Evolutionary conservation across 2,113 vertebrate genomes (phyloP).

Genomic region (Clinocottus analis): DNA sequence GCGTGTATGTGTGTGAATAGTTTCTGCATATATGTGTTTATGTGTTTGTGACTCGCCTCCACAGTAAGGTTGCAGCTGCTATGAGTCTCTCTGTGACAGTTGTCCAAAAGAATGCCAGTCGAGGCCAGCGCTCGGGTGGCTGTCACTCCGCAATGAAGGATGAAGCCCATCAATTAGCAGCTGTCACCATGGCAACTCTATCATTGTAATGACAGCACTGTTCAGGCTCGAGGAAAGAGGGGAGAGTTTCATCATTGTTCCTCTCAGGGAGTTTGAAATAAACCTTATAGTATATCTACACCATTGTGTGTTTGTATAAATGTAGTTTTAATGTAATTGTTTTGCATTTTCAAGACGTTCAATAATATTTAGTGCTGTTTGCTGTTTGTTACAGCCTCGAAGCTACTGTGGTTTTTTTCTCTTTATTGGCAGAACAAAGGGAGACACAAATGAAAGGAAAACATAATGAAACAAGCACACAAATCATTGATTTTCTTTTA

Average conservation of each 20-base stretch:
- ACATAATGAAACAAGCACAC: constrained; percentile 7
- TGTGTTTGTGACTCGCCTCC: constrained; percentile 64
- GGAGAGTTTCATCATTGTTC: constrained; percentile 21
- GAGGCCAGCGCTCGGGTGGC: constrained; percentile 60
- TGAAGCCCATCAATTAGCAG: constrained; percentile 79
- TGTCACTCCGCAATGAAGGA: constrained; percentile 80
- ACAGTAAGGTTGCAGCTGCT: constrained; percentile 69
- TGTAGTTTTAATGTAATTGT: background rate
- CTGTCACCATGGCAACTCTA: constrained; percentile 78
- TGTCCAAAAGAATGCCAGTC: constrained; percentile 74
- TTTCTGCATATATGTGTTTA: constrained; percentile 19
- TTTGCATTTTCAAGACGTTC: constrained; percentile 3
- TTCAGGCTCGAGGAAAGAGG: constrained; percentile 20
- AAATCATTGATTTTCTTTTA: background rate
- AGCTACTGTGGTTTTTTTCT: background rate
- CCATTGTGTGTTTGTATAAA: constrained; percentile 2
- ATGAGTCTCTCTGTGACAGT: constrained; percentile 64
- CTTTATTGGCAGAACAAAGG: background rate
- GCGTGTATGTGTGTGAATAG: background rate
- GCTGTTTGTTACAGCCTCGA: background rate
- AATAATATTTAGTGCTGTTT: background rate
- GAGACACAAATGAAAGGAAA: constrained; percentile 1
- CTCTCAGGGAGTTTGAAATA: constrained; percentile 11
- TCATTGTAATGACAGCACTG: constrained; percentile 63
- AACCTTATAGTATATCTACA: background rate